Evolutionary conservation across 2,797 vertebrate genomes (phyloP), one percentile per base, ranked within the genome.

Genomic region (Benthosema pterotum): DNA sequence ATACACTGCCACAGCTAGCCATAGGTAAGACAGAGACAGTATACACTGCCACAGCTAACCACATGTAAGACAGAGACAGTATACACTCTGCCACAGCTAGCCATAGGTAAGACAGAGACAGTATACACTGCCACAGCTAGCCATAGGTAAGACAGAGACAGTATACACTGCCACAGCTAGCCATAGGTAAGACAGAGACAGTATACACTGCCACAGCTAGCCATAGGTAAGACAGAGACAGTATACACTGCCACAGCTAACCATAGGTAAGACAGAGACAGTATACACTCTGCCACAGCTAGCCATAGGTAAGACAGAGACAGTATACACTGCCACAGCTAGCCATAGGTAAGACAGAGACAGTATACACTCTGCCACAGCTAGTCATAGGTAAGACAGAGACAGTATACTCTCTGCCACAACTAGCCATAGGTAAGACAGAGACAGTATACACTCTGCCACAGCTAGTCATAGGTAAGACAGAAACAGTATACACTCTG

Each of bases 391-490:
- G 97, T 99, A 87, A 92, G n/a, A n/a, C n/a, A n/a, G 86, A 17
- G 38, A 42, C 48, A 45, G 55, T 2, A 50, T 14, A 19, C 2
- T 22, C 96, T 2, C 92, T 99, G 75, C 97, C 98, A 13, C 98
- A 99, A 89, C 93, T 99, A 28, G 97, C 97, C 5, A 96, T 99
- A 1, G 97, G 97, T 99, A 87, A 92, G n/a, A n/a, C n/a, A n/a
- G 86, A 17, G 38, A 42, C 48, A 45, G 55, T 2, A 50, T 99
- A 97, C 83, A 99, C 96, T 2, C 92, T 99, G 75, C 97, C 98
- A 13, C 98, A 99, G 90, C 93, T 99, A 28, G 97, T 97, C 5
- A 96, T 99, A 1, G 97, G 97, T 99, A 87, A 92, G n/a, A n/a
- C n/a, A n/a, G 86, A 17, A 28, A 42, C 48, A 45, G 55, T 2